Evolutionary conservation across 2,797 vertebrate species (phyloP), one percentile per base, ranked within the genome.

Genomic region (Limnodromus scolopaceus): DNA sequence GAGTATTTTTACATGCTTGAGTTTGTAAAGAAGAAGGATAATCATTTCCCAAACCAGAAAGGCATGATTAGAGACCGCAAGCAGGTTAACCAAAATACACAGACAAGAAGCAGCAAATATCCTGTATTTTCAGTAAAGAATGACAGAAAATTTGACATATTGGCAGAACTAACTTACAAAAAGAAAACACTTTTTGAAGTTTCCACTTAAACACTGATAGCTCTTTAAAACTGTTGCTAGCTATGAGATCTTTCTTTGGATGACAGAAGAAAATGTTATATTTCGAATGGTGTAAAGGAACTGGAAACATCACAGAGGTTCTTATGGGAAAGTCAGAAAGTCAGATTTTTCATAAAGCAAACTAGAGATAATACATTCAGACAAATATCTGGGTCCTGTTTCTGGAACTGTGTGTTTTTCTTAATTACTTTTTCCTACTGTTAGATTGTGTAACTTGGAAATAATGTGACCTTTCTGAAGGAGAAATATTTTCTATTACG

Each of bases 351-450:
- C 83, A 75, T 60, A 58, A 95, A 85, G 55, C 3, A 5, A 75
- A 76, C 38, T 63, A 45, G 10, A 48, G 61, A 84, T 78, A 65
- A 95, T 84, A 65, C 41, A 84, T 69, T 88, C 49, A 64, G 84
- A 49, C 64, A 89, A 90, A 39, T 77, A 89, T 36, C 72, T 60
- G 34, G 0, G 22, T 87, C 88, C 63, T 93, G 51, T 82, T 92
- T 92, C 96, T 94, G 77, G 86, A 89, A 74, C 70, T 49, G 38
- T 55, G 23, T 77, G 41, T 83, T 87, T 60, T 30, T 88, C 72
- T 64, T 88, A 92, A 96, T 95, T 93, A 86, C 32, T 84, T 92
- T 89, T 87, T 85, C 93, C 85, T 87, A 46, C 58, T 71, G 71
- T 68, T 87, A 78, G 69, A 49, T 89, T 94, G 48, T 63, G 76